Evolutionary conservation across 1,140 invertebrate genomes (phyloP).

Genomic region (Choristoneura fumiferana): DNA sequence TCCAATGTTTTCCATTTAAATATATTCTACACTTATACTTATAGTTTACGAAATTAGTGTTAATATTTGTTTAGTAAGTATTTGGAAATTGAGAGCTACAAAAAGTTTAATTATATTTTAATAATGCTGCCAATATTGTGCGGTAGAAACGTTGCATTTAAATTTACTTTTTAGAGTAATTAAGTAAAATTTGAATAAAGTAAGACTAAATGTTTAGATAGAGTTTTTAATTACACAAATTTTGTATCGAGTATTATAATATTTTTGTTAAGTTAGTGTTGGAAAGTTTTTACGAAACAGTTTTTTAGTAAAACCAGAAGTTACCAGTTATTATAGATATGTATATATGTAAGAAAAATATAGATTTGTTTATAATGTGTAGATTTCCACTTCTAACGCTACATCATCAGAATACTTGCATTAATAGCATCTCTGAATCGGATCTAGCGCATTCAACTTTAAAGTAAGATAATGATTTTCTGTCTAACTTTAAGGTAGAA

Average conservation of each 20-base stretch:
- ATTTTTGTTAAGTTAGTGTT: constrained; percentile 31
- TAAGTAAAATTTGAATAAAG: constrained; percentile 30
- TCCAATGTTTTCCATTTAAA: constrained; percentile 33
- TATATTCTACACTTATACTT: not conserved
- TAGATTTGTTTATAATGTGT: constrained; percentile 4
- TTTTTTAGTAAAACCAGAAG: not conserved
- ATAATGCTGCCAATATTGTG: not conserved
- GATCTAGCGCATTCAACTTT: too few relatives aligned
- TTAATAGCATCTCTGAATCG: too few relatives aligned
- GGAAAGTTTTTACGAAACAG: constrained; percentile 11
- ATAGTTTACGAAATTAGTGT: not conserved
- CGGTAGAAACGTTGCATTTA: constrained; percentile 32
- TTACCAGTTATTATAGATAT: not conserved
- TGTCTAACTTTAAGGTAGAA: too few relatives aligned
- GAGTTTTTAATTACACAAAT: constrained; percentile 43
- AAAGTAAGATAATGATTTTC: too few relatives aligned
- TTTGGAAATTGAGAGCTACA: too few relatives aligned
- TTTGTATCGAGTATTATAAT: constrained; percentile 41
- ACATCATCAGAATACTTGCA: too few relatives aligned
- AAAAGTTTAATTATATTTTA: too few relatives aligned
- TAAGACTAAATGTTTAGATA: constrained; percentile 39
- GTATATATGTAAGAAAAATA: not conserved
- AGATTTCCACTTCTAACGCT: not conserved
- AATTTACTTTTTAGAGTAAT: constrained; percentile 18
- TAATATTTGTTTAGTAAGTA: not conserved